Evolutionary conservation across 2,113 vertebrate genomes (phyloP).

Genomic region (Sceloporus undulatus): DNA sequence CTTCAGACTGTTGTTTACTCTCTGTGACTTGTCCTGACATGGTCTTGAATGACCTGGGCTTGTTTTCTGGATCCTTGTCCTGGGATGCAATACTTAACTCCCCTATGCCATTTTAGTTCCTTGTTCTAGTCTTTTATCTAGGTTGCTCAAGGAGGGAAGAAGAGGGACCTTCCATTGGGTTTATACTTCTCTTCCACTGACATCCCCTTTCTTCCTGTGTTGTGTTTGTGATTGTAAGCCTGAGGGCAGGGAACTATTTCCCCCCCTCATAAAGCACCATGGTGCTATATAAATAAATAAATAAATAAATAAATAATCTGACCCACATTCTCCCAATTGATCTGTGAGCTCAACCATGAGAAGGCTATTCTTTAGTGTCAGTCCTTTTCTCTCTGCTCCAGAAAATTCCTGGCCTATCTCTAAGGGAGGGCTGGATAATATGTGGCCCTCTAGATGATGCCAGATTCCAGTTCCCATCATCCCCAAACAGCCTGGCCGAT

Average conservation of each 20-base stretch:
- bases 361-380: not conserved
- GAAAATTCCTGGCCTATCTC: not conserved
- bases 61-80: not conserved
- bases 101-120: not conserved
- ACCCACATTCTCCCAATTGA: not conserved
- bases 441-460: not conserved
- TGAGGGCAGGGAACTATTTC: too few species aligned
- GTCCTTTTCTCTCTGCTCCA: not conserved
- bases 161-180: too few species aligned
- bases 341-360: not conserved
- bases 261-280: too few species aligned
- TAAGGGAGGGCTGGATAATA: not conserved
- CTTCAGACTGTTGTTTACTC: not conserved
- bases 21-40: not conserved
- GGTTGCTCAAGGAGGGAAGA: too few species aligned
- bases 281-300: too few species aligned
- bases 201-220: too few species aligned
- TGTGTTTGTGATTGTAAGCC: too few species aligned
- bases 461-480: not conserved
- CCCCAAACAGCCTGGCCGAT: not conserved
- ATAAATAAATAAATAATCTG: not conserved
- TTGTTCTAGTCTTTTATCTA: not conserved
- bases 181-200: too few species aligned
- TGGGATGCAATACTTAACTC: not conserved
- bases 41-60: not conserved